Evolutionary conservation across 2,113 vertebrate species (phyloP).

Genomic region (Hymenochirus boettgeri): DNA sequence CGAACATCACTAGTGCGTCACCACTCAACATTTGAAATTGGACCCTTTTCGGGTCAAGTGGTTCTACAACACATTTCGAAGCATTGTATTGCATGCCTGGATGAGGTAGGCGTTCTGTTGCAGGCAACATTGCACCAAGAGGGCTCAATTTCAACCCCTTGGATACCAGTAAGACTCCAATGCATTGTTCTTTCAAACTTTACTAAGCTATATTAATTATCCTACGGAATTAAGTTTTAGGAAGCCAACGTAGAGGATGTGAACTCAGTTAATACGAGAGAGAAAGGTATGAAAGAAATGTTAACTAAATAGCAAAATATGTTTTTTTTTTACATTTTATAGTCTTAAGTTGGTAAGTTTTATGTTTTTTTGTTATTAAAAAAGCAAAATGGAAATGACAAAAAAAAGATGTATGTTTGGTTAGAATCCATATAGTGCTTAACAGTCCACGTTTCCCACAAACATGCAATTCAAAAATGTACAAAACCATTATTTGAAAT

Average conservation of each 20-base stretch:
- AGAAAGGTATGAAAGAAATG: not conserved
- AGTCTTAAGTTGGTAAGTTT: too few relatives aligned
- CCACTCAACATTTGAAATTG: constrained; percentile 12
- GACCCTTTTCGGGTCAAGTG: not conserved
- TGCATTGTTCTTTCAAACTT: not conserved
- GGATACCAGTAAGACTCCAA: not conserved
- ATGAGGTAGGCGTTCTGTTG: not conserved
- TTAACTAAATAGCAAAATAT: too few relatives aligned
- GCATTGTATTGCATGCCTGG: constrained; percentile 1
- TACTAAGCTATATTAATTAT: not conserved
- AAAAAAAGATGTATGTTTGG: constrained; percentile 1
- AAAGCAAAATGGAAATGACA: not conserved
- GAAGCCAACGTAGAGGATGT: not conserved
- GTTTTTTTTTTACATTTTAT: too few relatives aligned
- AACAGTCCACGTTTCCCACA: constrained; percentile 34
- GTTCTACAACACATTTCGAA: not conserved
- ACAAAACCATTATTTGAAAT: constrained; percentile 21
- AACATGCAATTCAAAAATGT: constrained; percentile 37
- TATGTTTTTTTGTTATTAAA: too few relatives aligned
- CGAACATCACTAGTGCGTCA: constrained; percentile 18
- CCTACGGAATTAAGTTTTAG: not conserved
- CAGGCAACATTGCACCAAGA: not conserved
- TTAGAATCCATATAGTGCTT: constrained; percentile 32
- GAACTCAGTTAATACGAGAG: not conserved
- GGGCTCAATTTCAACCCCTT: not conserved